phyloP scores from a whole-genome alignment of 2,888 invertebrate genomes.

The Agrochola lota region DNA sequence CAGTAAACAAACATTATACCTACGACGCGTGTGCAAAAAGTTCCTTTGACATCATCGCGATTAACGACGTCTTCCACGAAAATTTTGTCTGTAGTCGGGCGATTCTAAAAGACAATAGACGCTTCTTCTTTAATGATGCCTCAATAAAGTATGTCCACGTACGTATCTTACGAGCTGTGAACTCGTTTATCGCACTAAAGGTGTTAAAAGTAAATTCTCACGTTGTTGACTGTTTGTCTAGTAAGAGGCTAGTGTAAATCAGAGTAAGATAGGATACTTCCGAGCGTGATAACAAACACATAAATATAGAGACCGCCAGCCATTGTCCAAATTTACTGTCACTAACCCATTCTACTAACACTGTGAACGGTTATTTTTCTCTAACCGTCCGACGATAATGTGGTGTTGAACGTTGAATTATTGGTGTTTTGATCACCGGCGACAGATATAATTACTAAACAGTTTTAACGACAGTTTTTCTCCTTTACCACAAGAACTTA shows the following conservation, averaged over 20 bases:
- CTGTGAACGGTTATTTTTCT: constrained; percentile 76
- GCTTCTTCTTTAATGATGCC: constrained; percentile 40
- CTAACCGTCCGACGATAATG: constrained; percentile 66
- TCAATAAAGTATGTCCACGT: constrained; percentile 60
- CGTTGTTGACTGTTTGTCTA: constrained; percentile 82
- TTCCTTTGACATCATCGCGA: constrained; percentile 46
- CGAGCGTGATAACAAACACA: constrained; percentile 87
- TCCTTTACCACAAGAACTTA: not conserved
- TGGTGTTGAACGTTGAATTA: constrained; percentile 61
- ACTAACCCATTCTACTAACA: constrained; percentile 77
- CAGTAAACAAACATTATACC: constrained; percentile 35
- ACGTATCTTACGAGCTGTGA: constrained; percentile 70
- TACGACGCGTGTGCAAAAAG: constrained; percentile 40
- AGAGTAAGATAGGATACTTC: constrained; percentile 83
- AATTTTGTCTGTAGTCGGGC: not conserved
- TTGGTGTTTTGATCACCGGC: constrained; percentile 61
- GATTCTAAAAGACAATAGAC: constrained; percentile 38
- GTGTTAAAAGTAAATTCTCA: constrained; percentile 81
- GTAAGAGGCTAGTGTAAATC: constrained; percentile 82
- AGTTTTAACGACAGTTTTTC: constrained; percentile 7
- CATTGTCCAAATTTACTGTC: constrained; percentile 85
- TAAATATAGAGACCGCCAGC: constrained; percentile 84
- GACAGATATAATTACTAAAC: constrained; percentile 52
- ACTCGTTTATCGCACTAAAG: constrained; percentile 74
- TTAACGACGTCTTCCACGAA: constrained; percentile 5